Evolutionary conservation across 2,888 invertebrate species (phyloP).

Genomic region (Pherbina coryleti): DNA sequence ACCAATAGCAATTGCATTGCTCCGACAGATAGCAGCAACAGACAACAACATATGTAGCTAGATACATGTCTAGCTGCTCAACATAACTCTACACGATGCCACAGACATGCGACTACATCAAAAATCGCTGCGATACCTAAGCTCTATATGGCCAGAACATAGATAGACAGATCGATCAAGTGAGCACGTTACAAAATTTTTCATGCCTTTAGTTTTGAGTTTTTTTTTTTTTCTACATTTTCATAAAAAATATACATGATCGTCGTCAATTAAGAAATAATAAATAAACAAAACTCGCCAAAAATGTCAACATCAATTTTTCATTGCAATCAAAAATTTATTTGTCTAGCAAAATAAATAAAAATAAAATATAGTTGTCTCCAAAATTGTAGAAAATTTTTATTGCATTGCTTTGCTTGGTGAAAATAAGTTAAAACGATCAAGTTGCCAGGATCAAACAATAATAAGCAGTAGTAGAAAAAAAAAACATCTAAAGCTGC

Average conservation of each 20-base stretch:
- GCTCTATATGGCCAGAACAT: neutral
- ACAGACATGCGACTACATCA: neutral
- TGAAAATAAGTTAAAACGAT: neutral
- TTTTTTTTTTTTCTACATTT: too few relatives aligned
- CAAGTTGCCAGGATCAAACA: neutral
- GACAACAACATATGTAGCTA: too few relatives aligned
- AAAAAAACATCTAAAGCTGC: neutral
- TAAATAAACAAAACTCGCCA: too few relatives aligned
- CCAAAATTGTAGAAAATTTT: neutral
- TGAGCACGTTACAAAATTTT: conserved; percentile 19
- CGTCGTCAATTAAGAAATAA: neutral
- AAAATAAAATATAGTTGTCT: neutral
- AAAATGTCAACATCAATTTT: neutral
- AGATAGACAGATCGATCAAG: conserved; percentile 21
- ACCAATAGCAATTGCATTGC: neutral
- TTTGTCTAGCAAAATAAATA: neutral
- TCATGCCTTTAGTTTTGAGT: neutral
- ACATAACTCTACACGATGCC: neutral
- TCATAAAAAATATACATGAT: neutral
- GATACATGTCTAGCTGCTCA: neutral
- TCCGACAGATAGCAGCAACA: neutral
- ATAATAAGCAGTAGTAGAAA: neutral
- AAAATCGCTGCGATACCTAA: neutral
- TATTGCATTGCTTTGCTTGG: neutral
- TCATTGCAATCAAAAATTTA: neutral